These are phyloP conservation scores for Cecropterus lyciades DNA, from an alignment of 1,140 invertebrate species.

Conservation along the genomic window DNA sequence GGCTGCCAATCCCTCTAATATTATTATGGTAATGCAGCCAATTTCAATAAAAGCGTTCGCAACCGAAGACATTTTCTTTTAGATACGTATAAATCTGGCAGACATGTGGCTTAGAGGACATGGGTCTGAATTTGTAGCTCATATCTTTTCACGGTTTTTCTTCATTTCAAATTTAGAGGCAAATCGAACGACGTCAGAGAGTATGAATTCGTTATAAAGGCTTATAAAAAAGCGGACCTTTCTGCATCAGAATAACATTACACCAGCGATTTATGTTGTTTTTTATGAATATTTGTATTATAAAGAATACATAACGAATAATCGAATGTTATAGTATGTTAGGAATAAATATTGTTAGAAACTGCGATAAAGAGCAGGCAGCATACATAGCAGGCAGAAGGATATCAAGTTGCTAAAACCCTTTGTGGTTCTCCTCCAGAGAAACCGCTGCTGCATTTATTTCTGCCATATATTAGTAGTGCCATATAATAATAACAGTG, in stretches of 20 bases:
- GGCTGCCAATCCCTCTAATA: constrained; percentile 79
- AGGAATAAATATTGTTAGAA: too few relatives aligned
- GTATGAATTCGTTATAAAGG: constrained; percentile 7
- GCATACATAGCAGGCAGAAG: too few relatives aligned
- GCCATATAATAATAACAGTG: too few relatives aligned
- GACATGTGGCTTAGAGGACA: constrained; percentile 71
- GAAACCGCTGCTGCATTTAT: too few relatives aligned
- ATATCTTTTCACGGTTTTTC: constrained; percentile 62
- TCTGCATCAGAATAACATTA: neutral
- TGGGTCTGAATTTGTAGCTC: constrained; percentile 71
- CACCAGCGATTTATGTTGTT: too few relatives aligned
- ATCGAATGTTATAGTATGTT: too few relatives aligned
- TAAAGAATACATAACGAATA: too few relatives aligned
- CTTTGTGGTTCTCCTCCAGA: too few relatives aligned
- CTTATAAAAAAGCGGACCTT: neutral
- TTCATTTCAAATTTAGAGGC: constrained; percentile 49
- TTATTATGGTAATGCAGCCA: constrained; percentile 79
- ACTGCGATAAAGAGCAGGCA: too few relatives aligned
- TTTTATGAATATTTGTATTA: too few relatives aligned
- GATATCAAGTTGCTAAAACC: too few relatives aligned
- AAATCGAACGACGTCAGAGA: constrained; percentile 39
- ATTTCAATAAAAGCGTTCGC: constrained; percentile 80
- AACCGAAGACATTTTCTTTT: constrained; percentile 69
- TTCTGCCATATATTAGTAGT: too few relatives aligned
- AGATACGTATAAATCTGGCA: constrained; percentile 70